phyloP scores from a whole-genome alignment of 2,797 vertebrate species.

The Chaunax sp. region DNA sequence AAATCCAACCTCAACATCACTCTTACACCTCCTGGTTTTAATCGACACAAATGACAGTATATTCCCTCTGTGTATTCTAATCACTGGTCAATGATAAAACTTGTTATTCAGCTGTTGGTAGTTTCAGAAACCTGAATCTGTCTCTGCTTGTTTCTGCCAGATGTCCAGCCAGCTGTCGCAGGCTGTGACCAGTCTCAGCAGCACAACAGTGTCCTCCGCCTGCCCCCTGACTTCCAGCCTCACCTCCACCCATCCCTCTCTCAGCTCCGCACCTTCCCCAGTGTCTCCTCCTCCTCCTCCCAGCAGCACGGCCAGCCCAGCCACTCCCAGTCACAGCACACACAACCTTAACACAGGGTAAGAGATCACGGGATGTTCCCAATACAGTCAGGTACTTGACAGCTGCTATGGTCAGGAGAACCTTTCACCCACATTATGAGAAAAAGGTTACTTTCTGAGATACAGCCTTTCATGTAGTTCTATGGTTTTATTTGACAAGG shows the following conservation, averaged over 20 bases:
- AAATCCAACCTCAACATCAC: neutral
- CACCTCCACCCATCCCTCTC: conserved; percentile 84
- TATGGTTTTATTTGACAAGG: neutral
- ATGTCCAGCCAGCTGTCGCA: conserved; percentile 87
- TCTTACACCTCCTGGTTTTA: neutral
- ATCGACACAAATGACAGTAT: neutral
- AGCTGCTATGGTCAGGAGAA: neutral
- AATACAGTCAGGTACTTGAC: neutral
- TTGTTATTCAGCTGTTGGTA: neutral
- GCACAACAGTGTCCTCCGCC: conserved; percentile 91
- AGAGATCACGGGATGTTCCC: conserved; percentile 57
- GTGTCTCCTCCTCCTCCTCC: conserved; percentile 90
- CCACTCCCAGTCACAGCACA: conserved; percentile 89
- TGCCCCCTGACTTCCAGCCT: conserved; percentile 88
- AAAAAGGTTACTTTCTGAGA: too few species aligned
- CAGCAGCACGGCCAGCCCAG: conserved; percentile 88
- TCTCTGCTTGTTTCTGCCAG: conserved; percentile 64
- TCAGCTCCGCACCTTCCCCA: conserved; percentile 87
- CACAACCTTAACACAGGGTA: conserved; percentile 91
- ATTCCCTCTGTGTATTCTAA: too few species aligned
- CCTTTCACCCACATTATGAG: neutral
- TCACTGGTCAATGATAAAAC: neutral
- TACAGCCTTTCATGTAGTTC: neutral
- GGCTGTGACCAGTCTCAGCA: conserved; percentile 89
- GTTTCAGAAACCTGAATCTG: conserved; percentile 26